These are phyloP conservation scores for Theristus sp. DNA, from an alignment of 2,888 invertebrate genomes.

Conservation along the genomic window DNA sequence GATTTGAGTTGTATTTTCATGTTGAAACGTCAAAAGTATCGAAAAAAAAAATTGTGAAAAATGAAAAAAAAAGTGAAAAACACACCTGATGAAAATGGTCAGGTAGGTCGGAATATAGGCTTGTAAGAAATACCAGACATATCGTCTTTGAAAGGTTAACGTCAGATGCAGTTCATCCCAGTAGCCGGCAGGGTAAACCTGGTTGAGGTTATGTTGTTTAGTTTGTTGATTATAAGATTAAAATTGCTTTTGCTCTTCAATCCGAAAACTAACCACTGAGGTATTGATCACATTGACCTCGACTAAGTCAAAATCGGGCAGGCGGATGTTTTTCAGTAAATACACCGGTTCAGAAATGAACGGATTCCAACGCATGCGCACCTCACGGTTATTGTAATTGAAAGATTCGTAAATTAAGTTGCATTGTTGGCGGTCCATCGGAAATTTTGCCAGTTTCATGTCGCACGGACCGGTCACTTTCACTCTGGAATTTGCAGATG, in stretches of 20 bases:
- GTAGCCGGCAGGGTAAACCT: constrained; percentile 5
- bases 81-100: constrained; percentile 26
- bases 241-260: too few relatives aligned
- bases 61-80: too few relatives aligned
- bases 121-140: constrained; percentile 26
- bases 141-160: constrained; percentile 20
- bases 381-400: constrained; percentile 28
- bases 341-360: constrained; percentile 13
- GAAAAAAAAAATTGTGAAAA: too few relatives aligned
- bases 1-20: too few relatives aligned
- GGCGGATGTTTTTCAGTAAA: constrained; percentile 13
- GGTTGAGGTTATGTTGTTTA: background rate
- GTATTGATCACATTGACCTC: background rate
- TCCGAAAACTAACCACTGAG: background rate
- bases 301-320: constrained; percentile 19
- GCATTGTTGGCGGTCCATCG: constrained; percentile 25
- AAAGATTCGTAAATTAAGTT: constrained; percentile 21
- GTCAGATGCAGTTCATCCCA: constrained; percentile 26
- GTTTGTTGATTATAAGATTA: background rate
- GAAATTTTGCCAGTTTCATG: constrained; percentile 21
- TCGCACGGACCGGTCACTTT: constrained; percentile 26
- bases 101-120: constrained; percentile 28
- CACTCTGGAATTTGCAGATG: constrained; percentile 13
- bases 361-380: constrained; percentile 13
- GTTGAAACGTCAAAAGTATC: too few relatives aligned